phyloP scores from a whole-genome alignment of 2,113 vertebrate species.

The Alligator sinensis region DNA sequence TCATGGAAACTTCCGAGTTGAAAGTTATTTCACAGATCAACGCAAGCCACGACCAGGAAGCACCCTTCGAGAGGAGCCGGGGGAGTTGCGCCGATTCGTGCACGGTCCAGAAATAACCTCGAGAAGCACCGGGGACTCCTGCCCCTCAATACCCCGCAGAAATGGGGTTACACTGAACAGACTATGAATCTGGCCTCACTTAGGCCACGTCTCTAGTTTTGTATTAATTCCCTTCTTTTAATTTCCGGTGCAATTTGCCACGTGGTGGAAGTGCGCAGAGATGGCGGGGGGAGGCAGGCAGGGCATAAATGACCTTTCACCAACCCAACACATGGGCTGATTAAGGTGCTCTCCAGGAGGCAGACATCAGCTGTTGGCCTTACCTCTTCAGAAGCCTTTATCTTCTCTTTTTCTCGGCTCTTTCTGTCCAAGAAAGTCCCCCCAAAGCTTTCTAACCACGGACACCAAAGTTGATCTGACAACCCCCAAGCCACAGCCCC shows the following conservation, averaged over 20 bases:
- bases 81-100: background rate
- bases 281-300: background rate
- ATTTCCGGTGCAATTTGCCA: background rate
- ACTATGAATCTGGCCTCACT: background rate
- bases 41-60: background rate
- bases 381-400: background rate
- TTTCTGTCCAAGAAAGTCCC: background rate
- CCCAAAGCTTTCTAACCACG: background rate
- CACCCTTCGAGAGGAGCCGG: background rate
- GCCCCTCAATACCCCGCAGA: too few relatives aligned
- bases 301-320: background rate
- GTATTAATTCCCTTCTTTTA: background rate
- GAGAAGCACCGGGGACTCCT: background rate
- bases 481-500: background rate
- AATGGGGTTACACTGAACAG: background rate
- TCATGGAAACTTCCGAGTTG: too few relatives aligned
- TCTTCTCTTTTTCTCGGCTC: background rate
- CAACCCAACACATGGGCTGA: too few relatives aligned
- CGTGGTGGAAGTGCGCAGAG: background rate
- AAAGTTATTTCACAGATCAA: too few relatives aligned
- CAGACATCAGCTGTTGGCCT: background rate
- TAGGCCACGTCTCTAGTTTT: background rate
- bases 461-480: background rate
- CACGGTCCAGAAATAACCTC: background rate
- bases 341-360: background rate